Conservation (phyloP, 1,140 invertebrate species). For the Microvelia longipes region DNA sequence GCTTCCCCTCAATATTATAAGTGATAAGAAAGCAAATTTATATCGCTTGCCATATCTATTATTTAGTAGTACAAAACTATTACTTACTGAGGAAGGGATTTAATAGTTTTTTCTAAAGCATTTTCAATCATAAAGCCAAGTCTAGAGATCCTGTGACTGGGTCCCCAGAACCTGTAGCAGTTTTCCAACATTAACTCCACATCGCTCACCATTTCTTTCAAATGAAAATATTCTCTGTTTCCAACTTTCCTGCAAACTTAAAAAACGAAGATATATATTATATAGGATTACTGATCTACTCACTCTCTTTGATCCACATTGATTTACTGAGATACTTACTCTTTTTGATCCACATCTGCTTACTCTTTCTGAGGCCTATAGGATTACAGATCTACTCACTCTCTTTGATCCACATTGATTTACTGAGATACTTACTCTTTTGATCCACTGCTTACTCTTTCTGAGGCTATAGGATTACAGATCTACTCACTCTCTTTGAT, state of each 20-base stretch:
- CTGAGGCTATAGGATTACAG: no score
- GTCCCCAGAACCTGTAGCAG: constrained; percentile 37
- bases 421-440: neutral
- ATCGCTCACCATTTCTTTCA: constrained; percentile 34
- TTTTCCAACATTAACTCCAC: constrained; percentile 37
- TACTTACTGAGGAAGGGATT: constrained; percentile 28
- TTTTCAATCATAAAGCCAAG: constrained; percentile 34
- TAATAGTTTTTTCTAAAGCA: constrained; percentile 33
- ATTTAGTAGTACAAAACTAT: no score
- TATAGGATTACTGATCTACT: neutral
- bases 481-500: no score
- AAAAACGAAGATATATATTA: constrained; percentile 11
- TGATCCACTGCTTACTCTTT: neutral
- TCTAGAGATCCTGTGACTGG: constrained; percentile 32
- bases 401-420: neutral
- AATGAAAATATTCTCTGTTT: constrained; percentile 29
- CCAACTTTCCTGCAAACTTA: constrained; percentile 34
- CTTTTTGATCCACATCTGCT: neutral
- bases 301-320: no score
- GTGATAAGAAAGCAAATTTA: no score
- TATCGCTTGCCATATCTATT: no score
- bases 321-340: neutral
- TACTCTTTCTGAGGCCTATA: neutral
- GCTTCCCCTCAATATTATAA: no score
- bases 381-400: neutral